A percentile compares a stretch with the other conserved stretches of the same genome.
These are phyloP conservation scores for Oxycera nigricornis DNA, from an alignment of 2,888 invertebrate species.

Conservation along the genomic window DNA sequence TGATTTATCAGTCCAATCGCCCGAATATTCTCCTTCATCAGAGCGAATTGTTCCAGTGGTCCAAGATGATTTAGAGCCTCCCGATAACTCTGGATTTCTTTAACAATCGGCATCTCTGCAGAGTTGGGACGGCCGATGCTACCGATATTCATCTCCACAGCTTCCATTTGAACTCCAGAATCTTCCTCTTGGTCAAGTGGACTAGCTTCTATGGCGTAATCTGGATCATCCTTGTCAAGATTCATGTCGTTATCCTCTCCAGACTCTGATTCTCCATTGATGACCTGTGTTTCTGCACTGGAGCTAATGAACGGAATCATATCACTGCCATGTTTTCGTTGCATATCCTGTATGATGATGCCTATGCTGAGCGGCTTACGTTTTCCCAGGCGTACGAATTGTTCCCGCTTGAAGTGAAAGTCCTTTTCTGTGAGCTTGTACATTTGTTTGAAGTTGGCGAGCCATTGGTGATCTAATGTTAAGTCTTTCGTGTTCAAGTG, in stretches of 20 bases:
- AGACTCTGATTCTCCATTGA: too few species aligned
- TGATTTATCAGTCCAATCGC: constrained; percentile 37
- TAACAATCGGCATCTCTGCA: too few species aligned
- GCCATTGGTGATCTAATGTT: neutral
- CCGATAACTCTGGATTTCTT: neutral
- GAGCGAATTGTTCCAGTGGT: constrained; percentile 37
- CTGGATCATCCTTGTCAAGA: too few species aligned
- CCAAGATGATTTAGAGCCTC: constrained; percentile 17
- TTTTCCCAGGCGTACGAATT: neutral
- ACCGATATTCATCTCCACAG: too few species aligned
- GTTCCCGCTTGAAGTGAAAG: neutral
- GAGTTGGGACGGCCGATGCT: too few species aligned
- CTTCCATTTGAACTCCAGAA: too few species aligned
- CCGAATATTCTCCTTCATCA: constrained; percentile 22
- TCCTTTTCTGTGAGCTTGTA: neutral
- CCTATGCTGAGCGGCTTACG: constrained; percentile 4
- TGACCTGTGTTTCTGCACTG: too few species aligned
- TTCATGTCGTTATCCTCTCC: too few species aligned
- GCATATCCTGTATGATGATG: constrained; percentile 21
- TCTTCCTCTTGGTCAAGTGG: too few species aligned
- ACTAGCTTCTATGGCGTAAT: too few species aligned
- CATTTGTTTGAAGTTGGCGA: neutral
- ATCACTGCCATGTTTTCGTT: too few species aligned
- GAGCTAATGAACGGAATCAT: too few species aligned
- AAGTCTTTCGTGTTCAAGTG: neutral